Conservation (phyloP, 64 coral and sea anemone species). For the Hydrozoanthus tunicans region DNA sequence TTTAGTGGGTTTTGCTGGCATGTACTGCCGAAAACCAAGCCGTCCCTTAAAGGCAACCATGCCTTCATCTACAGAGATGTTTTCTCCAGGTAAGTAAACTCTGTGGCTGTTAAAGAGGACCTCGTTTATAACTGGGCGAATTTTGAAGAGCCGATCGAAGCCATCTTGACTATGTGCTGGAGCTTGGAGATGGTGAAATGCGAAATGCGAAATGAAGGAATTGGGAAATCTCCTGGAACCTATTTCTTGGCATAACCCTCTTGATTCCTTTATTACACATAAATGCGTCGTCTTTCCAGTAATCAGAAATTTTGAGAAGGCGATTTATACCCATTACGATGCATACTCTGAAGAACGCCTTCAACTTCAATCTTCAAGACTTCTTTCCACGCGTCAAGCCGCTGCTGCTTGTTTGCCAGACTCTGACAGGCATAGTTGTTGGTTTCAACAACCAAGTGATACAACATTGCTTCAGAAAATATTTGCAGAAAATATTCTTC, state of each 20-base stretch:
- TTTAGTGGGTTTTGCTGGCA: slow-evolving; percentile 64
- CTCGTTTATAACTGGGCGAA: slow-evolving; percentile 29
- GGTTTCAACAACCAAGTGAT: slow-evolving; percentile 46
- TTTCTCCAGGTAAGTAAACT: slow-evolving; percentile 28
- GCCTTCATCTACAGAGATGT: slow-evolving; percentile 28
- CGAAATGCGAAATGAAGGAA: slow-evolving; percentile 49
- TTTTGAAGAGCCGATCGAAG: slow-evolving; percentile 64
- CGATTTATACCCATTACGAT: slow-evolving; percentile 64
- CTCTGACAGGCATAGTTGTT: slow-evolving; percentile 37
- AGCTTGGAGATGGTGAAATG: slow-evolving; percentile 3
- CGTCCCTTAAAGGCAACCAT: slow-evolving; percentile 46
- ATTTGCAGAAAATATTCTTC: slow-evolving; percentile 32
- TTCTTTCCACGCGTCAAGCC: slow-evolving; percentile 21
- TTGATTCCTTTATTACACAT: slow-evolving; percentile 52
- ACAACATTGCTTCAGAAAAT: slow-evolving; percentile 52
- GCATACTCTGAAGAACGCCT: slow-evolving; percentile 52
- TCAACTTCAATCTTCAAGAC: slow-evolving; percentile 25
- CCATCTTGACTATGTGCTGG: slow-evolving; percentile 19
- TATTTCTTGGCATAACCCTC: slow-evolving; percentile 64
- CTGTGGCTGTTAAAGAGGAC: slow-evolving; percentile 45
- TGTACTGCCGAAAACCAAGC: slow-evolving; percentile 29
- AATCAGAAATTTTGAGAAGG: slow-evolving; percentile 47
- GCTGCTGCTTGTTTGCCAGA: slow-evolving; percentile 22
- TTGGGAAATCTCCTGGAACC: slow-evolving; percentile 63
- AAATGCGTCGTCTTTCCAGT: slow-evolving; percentile 53